Evolutionary conservation across 2,888 invertebrate genomes (phyloP).

Genomic region (Epirrita christyi): DNA sequence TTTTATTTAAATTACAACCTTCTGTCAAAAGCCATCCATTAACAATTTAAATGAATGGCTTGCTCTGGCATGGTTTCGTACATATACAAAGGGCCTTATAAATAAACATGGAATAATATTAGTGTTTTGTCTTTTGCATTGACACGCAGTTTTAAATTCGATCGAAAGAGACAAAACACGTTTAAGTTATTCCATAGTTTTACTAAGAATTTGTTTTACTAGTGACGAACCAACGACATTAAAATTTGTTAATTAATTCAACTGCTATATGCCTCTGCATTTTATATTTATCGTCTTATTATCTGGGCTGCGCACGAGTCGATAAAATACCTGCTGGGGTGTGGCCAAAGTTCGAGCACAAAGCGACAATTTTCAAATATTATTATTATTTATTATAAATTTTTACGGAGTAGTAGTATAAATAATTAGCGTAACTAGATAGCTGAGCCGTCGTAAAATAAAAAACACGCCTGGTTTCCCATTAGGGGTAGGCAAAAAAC

Average conservation of each 20-base stretch:
- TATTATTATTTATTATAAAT: too few relatives aligned
- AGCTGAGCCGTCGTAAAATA: too few relatives aligned
- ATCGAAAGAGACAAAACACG: too few relatives aligned
- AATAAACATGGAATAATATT: too few relatives aligned
- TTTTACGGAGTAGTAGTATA: too few relatives aligned
- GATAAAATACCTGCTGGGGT: conserved; percentile 66
- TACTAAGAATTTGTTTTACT: conserved; percentile 68
- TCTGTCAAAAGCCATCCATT: conserved; percentile 33
- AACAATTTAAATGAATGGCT: conserved; percentile 38
- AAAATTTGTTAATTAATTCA: conserved; percentile 80
- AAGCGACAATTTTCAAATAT: conserved; percentile 18
- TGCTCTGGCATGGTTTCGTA: conserved; percentile 46
- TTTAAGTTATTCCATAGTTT: too few relatives aligned
- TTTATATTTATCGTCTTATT: conserved; percentile 76
- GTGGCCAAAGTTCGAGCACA: conserved; percentile 35
- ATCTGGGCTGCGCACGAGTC: conserved; percentile 75
- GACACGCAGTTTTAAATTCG: too few relatives aligned
- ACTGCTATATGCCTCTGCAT: conserved; percentile 71
- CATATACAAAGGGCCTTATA: conserved; percentile 43
- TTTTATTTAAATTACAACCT: conserved; percentile 35
- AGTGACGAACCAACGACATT: conserved; percentile 66
- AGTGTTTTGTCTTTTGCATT: too few relatives aligned
- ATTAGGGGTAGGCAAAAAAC: too few relatives aligned
- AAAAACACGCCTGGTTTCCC: too few relatives aligned
- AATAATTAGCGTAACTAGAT: too few relatives aligned